Conservation (phyloP, 2,113 vertebrate species). For the Leuciscus idus region DNA sequence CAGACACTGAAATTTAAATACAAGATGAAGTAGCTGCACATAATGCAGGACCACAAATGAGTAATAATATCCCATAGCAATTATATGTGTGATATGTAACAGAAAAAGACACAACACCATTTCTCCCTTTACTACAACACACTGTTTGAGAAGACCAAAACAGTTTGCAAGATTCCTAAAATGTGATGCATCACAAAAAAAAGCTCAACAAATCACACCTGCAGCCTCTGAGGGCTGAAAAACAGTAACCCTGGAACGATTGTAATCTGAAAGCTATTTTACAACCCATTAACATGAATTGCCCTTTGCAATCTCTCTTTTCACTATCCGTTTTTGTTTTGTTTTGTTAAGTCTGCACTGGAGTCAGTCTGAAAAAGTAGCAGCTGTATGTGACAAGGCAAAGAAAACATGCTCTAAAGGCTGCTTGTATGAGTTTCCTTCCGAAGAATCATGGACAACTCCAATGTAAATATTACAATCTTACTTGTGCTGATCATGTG, state of each 20-base stretch:
- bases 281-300: slow-evolving; percentile 68
- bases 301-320: slow-evolving; percentile 41
- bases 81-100: neutral
- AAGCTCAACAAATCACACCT: slow-evolving; percentile 66
- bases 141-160: slow-evolving; percentile 4
- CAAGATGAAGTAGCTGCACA: neutral
- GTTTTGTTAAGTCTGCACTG: slow-evolving; percentile 37
- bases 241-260: slow-evolving; percentile 58
- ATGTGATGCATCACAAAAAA: slow-evolving; percentile 48
- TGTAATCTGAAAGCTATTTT: slow-evolving; percentile 71
- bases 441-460: slow-evolving; percentile 62
- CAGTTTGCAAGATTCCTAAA: slow-evolving; percentile 29
- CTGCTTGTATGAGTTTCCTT: slow-evolving; percentile 63
- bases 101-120: neutral
- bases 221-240: slow-evolving; percentile 52
- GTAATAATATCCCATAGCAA: neutral
- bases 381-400: slow-evolving; percentile 70
- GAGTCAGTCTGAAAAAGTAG: slow-evolving; percentile 63
- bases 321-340: slow-evolving; percentile 2
- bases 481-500: slow-evolving; percentile 56
- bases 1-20: neutral
- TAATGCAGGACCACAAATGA: neutral
- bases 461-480: slow-evolving; percentile 69
- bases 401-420: slow-evolving; percentile 67
- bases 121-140: neutral